Evolutionary conservation across 2,113 vertebrate species (phyloP).

Genomic region (Petrocephalus microphthalmus): DNA sequence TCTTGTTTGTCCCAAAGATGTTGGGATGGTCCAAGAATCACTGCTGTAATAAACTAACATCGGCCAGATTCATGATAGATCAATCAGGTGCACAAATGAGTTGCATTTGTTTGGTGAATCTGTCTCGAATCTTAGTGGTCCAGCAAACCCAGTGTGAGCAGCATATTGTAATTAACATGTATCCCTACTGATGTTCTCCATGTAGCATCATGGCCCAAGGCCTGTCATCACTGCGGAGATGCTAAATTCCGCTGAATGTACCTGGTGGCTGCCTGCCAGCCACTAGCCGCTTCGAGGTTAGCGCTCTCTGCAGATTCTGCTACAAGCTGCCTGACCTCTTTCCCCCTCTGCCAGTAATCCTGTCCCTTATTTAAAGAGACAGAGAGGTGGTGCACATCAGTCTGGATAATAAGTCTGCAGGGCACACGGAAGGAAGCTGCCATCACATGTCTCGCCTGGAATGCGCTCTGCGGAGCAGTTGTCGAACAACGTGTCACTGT

Average conservation of each 20-base stretch:
- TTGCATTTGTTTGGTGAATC: not conserved
- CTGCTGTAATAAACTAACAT: not conserved
- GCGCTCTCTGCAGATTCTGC: not conserved
- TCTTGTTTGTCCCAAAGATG: not conserved
- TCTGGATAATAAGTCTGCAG: not conserved
- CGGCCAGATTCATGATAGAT: not conserved
- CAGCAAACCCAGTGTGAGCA: not conserved
- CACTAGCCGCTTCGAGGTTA: not conserved
- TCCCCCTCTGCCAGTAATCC: not conserved
- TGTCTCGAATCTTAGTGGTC: no score
- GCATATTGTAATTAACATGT: not conserved
- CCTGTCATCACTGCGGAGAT: constrained; percentile 9
- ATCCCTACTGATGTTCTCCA: constrained; percentile 2
- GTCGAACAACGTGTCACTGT: not conserved
- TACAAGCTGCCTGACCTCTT: not conserved
- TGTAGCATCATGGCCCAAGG: not conserved
- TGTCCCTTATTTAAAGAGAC: not conserved
- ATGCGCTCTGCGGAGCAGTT: not conserved
- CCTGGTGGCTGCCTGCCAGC: not conserved
- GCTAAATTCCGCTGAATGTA: not conserved
- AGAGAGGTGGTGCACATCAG: not conserved
- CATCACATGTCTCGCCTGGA: not conserved
- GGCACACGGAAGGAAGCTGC: not conserved
- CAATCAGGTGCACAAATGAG: not conserved
- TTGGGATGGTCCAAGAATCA: not conserved